Evolutionary conservation across 2,797 vertebrate species (phyloP).

Genomic region (Stomatorhinus walkeri): DNA sequence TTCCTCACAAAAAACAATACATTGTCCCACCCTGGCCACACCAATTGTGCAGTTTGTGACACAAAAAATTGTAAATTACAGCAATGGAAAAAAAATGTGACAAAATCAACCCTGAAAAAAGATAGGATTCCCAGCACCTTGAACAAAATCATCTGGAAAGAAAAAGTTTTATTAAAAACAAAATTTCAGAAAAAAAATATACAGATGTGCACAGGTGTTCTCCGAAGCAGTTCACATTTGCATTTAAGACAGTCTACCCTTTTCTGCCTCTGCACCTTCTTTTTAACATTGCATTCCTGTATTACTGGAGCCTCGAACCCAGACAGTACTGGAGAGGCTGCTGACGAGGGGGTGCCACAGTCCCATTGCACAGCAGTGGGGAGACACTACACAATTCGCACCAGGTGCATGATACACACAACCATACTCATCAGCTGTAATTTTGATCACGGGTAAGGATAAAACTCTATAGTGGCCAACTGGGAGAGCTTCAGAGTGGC

Average conservation of each 20-base stretch:
- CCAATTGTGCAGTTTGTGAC: slow-evolving; percentile 59
- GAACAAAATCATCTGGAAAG: slow-evolving; percentile 62
- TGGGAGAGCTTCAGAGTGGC: neutral
- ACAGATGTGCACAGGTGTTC: slow-evolving; percentile 40
- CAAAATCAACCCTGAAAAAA: slow-evolving; percentile 67
- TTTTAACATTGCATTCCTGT: neutral
- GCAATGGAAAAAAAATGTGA: slow-evolving; percentile 66
- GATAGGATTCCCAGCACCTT: slow-evolving; percentile 70
- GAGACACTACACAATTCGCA: neutral
- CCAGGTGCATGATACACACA: neutral
- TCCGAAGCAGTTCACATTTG: slow-evolving; percentile 29
- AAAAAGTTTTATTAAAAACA: slow-evolving; percentile 39
- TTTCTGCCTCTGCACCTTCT: neutral
- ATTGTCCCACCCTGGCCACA: slow-evolving; percentile 61
- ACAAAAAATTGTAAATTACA: slow-evolving; percentile 71
- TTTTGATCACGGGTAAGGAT: neutral
- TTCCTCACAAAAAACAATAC: slow-evolving; percentile 65
- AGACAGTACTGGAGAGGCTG: neutral
- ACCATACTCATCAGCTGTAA: neutral
- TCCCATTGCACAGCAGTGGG: slow-evolving; percentile 10
- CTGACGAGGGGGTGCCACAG: neutral
- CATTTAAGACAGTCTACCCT: slow-evolving; percentile 23
- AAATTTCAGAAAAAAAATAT: slow-evolving; percentile 34
- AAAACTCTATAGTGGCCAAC: neutral
- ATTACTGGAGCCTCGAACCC: neutral